Conservation (phyloP, 2,113 vertebrate species). For the Potamarius usumacintae region DNA sequence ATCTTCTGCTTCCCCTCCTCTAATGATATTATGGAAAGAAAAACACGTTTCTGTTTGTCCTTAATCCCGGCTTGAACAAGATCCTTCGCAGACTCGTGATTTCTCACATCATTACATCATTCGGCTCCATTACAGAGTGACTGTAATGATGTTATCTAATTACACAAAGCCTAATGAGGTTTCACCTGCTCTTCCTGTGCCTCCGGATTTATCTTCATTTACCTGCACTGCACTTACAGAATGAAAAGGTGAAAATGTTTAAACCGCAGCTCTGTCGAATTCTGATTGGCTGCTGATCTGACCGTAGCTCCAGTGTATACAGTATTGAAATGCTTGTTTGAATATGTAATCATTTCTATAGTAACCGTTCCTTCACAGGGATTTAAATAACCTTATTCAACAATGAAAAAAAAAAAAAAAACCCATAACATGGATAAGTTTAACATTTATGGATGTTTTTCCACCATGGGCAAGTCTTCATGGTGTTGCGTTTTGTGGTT, state of each 20-base stretch:
- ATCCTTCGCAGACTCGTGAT: not conserved
- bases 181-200: not conserved
- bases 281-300: not conserved
- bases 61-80: not conserved
- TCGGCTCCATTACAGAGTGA: not conserved
- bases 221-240: not conserved
- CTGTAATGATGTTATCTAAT: conserved; percentile 13
- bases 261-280: not conserved
- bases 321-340: not conserved
- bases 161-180: conserved; percentile 9
- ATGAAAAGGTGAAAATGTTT: too few relatives aligned
- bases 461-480: too few relatives aligned
- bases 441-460: too few relatives aligned
- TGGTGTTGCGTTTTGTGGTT: too few relatives aligned
- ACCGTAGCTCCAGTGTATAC: not conserved
- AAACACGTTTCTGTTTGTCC: not conserved
- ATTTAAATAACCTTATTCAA: too few relatives aligned
- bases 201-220: conserved; percentile 6
- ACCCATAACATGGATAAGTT: too few relatives aligned
- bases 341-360: not conserved
- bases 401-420: too few relatives aligned
- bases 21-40: not conserved
- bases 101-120: not conserved
- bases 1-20: not conserved
- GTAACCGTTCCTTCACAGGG: not conserved